Percentiles rank a stretch among this genome's conserved stretches.
These are phyloP conservation scores for Drosophila santomea DNA, from an alignment of 1,140 invertebrate species.

Conservation along the genomic window DNA sequence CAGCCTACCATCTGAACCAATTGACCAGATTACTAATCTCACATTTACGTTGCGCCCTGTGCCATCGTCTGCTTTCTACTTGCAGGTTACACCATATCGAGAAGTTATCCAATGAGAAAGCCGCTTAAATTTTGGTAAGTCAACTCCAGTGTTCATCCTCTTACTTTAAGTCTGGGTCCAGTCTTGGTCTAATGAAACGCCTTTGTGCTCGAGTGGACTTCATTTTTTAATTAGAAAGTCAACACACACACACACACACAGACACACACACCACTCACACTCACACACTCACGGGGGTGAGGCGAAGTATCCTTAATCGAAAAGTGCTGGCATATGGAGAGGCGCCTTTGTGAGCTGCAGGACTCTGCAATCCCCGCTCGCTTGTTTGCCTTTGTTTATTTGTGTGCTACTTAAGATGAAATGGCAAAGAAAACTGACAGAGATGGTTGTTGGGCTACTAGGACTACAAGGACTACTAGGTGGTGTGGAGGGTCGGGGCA, in stretches of 20 bases:
- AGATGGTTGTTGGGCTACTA: constrained; percentile 15
- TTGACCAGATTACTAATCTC: constrained; percentile 74
- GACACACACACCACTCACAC: constrained; percentile 3
- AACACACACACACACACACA: constrained; percentile 55
- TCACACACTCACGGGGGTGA: neutral
- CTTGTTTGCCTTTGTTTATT: constrained; percentile 67
- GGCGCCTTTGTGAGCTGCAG: constrained; percentile 52
- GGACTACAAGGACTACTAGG: no score
- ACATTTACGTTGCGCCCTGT: constrained; percentile 66
- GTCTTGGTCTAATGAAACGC: constrained; percentile 49
- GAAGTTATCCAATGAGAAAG: constrained; percentile 85
- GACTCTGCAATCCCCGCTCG: constrained; percentile 39
- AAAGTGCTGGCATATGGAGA: constrained; percentile 56
- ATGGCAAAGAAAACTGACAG: constrained; percentile 77
- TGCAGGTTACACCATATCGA: constrained; percentile 85
- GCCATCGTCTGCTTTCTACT: constrained; percentile 68
- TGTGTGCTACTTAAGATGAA: constrained; percentile 83
- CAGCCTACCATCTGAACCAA: constrained; percentile 46
- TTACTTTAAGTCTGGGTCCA: constrained; percentile 45
- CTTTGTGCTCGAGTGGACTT: constrained; percentile 63
- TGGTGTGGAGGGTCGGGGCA: neutral
- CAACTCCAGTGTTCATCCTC: constrained; percentile 8
- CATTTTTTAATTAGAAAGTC: constrained; percentile 79
- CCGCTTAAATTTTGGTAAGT: constrained; percentile 85
- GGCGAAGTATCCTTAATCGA: constrained; percentile 40